Evolutionary conservation across 2,113 vertebrate species (phyloP).

Genomic region (Platichthys flesus): DNA sequence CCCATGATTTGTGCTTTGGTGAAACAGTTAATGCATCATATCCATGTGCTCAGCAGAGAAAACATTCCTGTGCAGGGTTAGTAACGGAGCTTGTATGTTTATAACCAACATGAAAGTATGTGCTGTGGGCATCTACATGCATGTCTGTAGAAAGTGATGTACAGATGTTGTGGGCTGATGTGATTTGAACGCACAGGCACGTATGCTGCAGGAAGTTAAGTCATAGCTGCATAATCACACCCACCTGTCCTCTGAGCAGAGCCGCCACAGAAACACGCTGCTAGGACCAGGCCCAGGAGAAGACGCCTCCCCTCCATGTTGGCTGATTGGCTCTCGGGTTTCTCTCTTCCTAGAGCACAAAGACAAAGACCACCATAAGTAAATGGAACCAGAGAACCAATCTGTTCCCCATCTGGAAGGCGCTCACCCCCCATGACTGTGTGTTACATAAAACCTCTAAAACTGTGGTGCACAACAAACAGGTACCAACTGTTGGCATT

Average conservation of each 20-base stretch:
- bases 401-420: slow-evolving; percentile 43
- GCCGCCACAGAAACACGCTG: slow-evolving; percentile 48
- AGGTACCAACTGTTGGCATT: neutral
- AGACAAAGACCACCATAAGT: neutral
- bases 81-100: slow-evolving; percentile 6
- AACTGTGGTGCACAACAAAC: slow-evolving; percentile 3
- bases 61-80: slow-evolving; percentile 34
- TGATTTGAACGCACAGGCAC: neutral
- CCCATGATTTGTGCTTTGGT: neutral
- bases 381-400: neutral
- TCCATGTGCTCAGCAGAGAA: slow-evolving; percentile 9
- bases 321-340: slow-evolving; percentile 27
- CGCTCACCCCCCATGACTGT: neutral
- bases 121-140: too few relatives aligned
- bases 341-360: slow-evolving; percentile 49
- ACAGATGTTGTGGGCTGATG: slow-evolving; percentile 6
- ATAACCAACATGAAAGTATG: neutral
- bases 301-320: slow-evolving; percentile 58
- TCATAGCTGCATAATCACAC: slow-evolving; percentile 46
- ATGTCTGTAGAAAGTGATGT: neutral
- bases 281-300: slow-evolving; percentile 55
- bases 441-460: neutral
- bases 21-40: neutral
- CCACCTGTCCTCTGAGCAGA: slow-evolving; percentile 64
- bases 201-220: slow-evolving; percentile 25